A percentile compares a stretch with the other conserved stretches of the same genome.
phyloP scores from a whole-genome alignment of 2,797 vertebrate species.

The Tadarida brasiliensis region DNA sequence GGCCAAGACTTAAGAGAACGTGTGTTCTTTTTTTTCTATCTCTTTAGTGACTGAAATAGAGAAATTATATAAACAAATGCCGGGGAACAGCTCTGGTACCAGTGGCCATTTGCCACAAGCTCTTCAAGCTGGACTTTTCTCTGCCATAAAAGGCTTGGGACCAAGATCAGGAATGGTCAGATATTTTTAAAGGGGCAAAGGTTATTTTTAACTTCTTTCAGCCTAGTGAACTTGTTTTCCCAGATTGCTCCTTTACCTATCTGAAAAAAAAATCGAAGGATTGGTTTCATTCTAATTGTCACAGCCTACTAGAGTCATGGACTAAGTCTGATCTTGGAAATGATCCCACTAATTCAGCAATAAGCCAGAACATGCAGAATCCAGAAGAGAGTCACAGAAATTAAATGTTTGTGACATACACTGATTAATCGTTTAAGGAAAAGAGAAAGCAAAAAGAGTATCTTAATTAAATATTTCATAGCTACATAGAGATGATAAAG shows the following conservation, averaged over 20 bases:
- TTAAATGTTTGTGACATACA: conserved; percentile 1
- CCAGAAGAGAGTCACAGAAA: conserved; percentile 44
- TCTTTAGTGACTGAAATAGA: conserved; percentile 67
- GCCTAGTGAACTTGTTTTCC: conserved; percentile 74
- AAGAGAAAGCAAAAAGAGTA: neutral
- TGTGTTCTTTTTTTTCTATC: conserved; percentile 69
- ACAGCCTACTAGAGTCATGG: neutral
- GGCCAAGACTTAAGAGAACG: conserved; percentile 71
- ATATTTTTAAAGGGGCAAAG: conserved; percentile 84
- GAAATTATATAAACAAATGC: conserved; percentile 82
- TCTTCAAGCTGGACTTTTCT: conserved; percentile 73
- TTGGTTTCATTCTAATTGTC: conserved; percentile 34
- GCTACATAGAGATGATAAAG: conserved; percentile 2
- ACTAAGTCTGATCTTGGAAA: conserved; percentile 55
- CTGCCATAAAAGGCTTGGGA: conserved; percentile 79
- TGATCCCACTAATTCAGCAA: conserved; percentile 24
- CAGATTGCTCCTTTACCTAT: conserved; percentile 78
- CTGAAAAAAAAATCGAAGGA: conserved; percentile 64
- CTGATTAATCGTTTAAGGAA: conserved; percentile 16
- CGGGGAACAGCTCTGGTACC: conserved; percentile 70
- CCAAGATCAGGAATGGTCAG: conserved; percentile 70
- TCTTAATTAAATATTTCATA: conserved; percentile 37
- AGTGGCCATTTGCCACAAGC: conserved; percentile 58
- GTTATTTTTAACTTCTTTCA: conserved; percentile 79
- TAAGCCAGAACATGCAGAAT: conserved; percentile 15